Evolutionary conservation across 2,888 invertebrate species (phyloP).

Genomic region (Thera britannica): DNA sequence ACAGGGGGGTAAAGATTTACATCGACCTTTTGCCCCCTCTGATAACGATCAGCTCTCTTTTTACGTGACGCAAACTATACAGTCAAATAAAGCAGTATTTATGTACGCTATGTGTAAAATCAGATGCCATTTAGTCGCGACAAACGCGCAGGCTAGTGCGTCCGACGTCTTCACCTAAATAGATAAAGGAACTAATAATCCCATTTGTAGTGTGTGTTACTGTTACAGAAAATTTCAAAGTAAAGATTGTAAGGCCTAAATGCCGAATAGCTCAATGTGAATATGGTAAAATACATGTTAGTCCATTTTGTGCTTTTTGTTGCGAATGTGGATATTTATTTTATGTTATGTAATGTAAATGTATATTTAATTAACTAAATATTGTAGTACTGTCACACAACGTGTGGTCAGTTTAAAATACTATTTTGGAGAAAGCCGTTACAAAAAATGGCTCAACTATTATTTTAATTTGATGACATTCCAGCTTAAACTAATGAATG

Average conservation of each 20-base stretch:
- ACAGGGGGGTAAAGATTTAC: too few relatives aligned
- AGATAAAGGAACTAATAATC: background rate
- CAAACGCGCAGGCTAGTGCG: too few relatives aligned
- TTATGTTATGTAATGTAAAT: slow-evolving; percentile 2
- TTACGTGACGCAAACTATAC: too few relatives aligned
- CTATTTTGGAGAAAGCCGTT: background rate
- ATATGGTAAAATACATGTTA: slow-evolving; percentile 13
- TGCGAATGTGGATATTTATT: slow-evolving; percentile 4
- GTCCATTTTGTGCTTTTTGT: slow-evolving; percentile 16
- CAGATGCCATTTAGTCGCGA: too few relatives aligned
- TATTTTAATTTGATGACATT: slow-evolving; percentile 43
- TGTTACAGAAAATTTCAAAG: background rate
- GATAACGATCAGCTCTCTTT: too few relatives aligned
- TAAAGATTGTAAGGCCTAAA: slow-evolving; percentile 11
- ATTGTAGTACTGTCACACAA: background rate
- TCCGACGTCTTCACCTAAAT: background rate
- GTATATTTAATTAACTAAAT: slow-evolving; percentile 1
- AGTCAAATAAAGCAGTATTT: too few relatives aligned
- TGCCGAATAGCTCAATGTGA: slow-evolving; percentile 21
- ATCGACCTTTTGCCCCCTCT: too few relatives aligned
- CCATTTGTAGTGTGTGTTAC: background rate
- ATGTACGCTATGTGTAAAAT: too few relatives aligned
- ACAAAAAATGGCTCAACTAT: slow-evolving; percentile 17
- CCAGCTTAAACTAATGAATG: slow-evolving; percentile 41
- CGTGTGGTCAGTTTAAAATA: slow-evolving; percentile 9